These are phyloP conservation scores for Capra hircus DNA, from an alignment of 2,113 vertebrate species.

Conservation along the genomic window DNA sequence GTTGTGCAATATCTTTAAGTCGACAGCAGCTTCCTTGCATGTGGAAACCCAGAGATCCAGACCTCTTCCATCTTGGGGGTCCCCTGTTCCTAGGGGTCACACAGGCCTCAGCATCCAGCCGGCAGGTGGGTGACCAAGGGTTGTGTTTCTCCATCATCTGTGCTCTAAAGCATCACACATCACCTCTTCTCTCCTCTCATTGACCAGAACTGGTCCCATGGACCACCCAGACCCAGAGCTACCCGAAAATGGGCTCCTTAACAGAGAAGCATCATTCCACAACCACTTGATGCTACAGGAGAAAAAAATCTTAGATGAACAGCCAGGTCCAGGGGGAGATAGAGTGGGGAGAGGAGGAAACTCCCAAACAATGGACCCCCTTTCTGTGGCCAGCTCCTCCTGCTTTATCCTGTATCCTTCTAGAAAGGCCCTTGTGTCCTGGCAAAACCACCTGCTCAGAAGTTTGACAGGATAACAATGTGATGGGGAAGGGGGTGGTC, in stretches of 20 bases:
- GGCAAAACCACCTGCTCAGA: neutral
- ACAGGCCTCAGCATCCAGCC: no score
- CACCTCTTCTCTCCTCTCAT: neutral
- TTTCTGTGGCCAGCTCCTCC: no score
- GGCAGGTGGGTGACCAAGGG: neutral
- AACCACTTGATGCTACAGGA: no score
- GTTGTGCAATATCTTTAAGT: neutral
- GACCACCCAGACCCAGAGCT: neutral
- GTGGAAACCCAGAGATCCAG: neutral
- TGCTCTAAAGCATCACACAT: accelerated
- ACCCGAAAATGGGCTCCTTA: neutral
- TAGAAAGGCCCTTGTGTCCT: neutral
- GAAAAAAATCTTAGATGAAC: neutral
- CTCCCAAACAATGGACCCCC: neutral
- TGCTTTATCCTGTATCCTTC: neutral
- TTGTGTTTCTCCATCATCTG: accelerated
- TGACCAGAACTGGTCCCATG: neutral
- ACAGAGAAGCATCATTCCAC: neutral
- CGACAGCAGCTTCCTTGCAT: neutral
- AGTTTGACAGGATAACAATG: neutral
- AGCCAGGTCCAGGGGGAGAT: accelerated
- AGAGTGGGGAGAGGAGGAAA: neutral
- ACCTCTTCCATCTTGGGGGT: neutral
- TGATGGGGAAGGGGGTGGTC: neutral
- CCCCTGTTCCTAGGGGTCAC: neutral